Conservation (phyloP, 2,888 invertebrate genomes). For the Cenopis cana region DNA sequence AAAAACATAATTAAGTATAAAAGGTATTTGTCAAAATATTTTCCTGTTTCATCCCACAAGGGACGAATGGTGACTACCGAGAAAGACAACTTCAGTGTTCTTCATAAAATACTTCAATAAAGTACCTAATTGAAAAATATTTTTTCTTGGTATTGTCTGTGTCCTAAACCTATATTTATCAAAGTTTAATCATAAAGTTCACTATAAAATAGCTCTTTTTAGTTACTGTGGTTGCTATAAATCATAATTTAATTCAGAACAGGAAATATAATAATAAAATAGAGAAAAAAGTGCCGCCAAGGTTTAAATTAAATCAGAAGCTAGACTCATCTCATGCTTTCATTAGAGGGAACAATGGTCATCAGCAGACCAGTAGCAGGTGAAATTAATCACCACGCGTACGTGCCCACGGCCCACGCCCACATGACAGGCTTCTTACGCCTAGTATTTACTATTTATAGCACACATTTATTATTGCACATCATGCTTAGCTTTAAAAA, state of each 20-base stretch:
- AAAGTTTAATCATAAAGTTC: too few species aligned
- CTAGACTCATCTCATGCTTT: conserved; percentile 59
- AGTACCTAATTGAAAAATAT: too few species aligned
- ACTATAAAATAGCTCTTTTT: too few species aligned
- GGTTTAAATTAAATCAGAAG: conserved; percentile 71
- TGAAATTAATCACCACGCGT: conserved; percentile 69
- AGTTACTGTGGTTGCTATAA: too few species aligned
- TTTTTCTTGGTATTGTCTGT: too few species aligned
- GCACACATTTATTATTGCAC: too few species aligned
- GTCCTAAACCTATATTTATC: neutral
- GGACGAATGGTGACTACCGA: neutral
- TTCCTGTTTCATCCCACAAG: conserved; percentile 11
- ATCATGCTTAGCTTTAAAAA: neutral
- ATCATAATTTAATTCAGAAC: neutral
- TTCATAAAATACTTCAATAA: neutral
- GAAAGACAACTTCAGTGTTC: neutral
- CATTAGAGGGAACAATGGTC: conserved; percentile 70
- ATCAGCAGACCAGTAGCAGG: conserved; percentile 66
- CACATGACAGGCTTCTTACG: conserved; percentile 1
- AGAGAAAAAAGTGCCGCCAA: conserved; percentile 54
- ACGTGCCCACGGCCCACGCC: conserved; percentile 35
- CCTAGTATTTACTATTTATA: too few species aligned
- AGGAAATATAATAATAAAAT: conserved; percentile 58
- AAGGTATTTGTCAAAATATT: conserved; percentile 5
- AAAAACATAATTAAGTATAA: conserved; percentile 1